These are phyloP conservation scores for Ammodytes dubius DNA, from an alignment of 2,113 vertebrate species.

Conservation along the genomic window DNA sequence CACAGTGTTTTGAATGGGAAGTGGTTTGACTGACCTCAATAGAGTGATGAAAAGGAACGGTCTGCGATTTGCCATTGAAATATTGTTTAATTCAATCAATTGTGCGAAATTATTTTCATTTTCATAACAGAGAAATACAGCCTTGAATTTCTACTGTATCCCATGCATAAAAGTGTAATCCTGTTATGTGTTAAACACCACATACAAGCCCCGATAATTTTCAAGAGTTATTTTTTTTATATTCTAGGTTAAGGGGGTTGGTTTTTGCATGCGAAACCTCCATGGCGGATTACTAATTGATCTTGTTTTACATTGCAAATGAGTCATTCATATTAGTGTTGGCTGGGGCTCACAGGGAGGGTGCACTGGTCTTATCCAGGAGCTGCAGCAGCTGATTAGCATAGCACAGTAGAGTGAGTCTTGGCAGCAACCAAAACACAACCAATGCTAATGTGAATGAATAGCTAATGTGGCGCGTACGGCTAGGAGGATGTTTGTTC, in stretches of 20 bases:
- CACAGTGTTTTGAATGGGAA: conserved; percentile 16
- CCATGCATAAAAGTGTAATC: conserved; percentile 62
- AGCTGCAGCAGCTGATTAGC: conserved; percentile 83
- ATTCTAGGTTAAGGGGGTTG: conserved; percentile 57
- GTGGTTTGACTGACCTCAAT: conserved; percentile 31
- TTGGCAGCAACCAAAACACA: conserved; percentile 68
- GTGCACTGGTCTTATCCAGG: conserved; percentile 78
- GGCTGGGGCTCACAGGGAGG: conserved; percentile 75
- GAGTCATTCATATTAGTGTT: conserved; percentile 83
- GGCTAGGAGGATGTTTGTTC: conserved; percentile 70
- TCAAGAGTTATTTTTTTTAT: conserved; percentile 41
- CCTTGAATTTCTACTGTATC: not conserved
- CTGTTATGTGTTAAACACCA: conserved; percentile 54
- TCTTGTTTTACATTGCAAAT: conserved; percentile 86
- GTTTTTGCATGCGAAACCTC: conserved; percentile 54
- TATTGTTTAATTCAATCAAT: conserved; percentile 16
- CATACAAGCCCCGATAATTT: conserved; percentile 16
- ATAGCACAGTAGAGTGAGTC: conserved; percentile 73
- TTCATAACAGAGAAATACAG: not conserved
- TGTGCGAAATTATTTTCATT: conserved; percentile 30
- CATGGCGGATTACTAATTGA: conserved; percentile 80
- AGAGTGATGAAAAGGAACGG: not conserved
- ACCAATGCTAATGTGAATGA: conserved; percentile 75
- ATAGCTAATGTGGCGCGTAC: conserved; percentile 77
- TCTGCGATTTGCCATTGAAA: not conserved